A percentile compares a stretch with the other conserved stretches of the same genome.
These are phyloP conservation scores for Halcyon badia DNA, from an alignment of 2,797 vertebrate genomes.

Conservation along the genomic window DNA sequence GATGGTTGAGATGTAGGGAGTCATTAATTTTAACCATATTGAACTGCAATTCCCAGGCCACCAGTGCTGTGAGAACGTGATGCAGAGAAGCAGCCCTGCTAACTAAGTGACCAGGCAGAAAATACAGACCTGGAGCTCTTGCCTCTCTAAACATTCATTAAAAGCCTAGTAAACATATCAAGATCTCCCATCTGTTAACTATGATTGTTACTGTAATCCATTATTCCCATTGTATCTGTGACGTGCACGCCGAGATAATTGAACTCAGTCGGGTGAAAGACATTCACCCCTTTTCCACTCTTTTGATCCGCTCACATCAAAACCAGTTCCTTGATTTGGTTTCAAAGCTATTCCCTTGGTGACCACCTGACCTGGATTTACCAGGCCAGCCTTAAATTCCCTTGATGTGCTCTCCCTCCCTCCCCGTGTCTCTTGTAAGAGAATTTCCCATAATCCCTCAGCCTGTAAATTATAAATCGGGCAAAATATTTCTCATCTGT, in stretches of 20 bases:
- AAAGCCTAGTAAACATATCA: background rate
- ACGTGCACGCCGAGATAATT: conserved; percentile 2
- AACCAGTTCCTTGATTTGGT: conserved; percentile 36
- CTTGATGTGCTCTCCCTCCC: background rate
- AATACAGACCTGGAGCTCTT: background rate
- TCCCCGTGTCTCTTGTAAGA: background rate
- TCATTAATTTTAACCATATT: conserved; percentile 14
- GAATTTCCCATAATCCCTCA: background rate
- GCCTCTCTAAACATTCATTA: background rate
- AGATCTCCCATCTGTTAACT: background rate
- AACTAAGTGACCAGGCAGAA: background rate
- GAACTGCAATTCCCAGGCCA: conserved; percentile 29
- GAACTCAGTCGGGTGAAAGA: background rate
- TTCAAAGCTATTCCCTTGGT: conserved; percentile 55
- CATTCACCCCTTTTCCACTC: background rate
- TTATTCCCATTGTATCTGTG: conserved; percentile 17
- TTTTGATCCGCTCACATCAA: conserved; percentile 45
- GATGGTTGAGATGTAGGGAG: background rate
- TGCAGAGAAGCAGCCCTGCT: background rate
- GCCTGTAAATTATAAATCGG: conserved; percentile 25
- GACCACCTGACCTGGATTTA: conserved; percentile 63
- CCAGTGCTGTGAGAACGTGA: background rate
- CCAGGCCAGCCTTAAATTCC: conserved; percentile 32
- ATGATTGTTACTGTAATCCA: background rate
- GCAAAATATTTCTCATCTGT: background rate